Evolutionary conservation across 2,113 vertebrate genomes (phyloP).

Genomic region (Antigone vipio): DNA sequence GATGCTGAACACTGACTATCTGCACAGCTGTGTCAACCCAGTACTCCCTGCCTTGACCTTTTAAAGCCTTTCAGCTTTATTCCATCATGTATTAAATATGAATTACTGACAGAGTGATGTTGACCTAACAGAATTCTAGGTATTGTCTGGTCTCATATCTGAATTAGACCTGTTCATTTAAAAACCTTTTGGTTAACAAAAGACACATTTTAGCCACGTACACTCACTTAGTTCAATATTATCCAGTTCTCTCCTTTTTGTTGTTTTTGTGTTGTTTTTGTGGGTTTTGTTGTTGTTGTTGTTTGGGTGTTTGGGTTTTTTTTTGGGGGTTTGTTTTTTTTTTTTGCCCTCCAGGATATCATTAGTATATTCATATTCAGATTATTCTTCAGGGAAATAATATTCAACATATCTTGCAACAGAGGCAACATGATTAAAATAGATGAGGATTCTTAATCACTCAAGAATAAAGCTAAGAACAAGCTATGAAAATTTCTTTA

Average conservation of each 20-base stretch:
- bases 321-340: no score
- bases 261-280: no score
- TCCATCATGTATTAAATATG: neutral
- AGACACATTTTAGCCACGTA: neutral
- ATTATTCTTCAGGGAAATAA: neutral
- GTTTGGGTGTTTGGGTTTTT: no score
- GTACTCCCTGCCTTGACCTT: neutral
- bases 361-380: neutral
- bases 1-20: neutral
- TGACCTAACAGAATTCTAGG: neutral
- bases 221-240: neutral
- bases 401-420: neutral
- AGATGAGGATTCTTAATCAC: neutral
- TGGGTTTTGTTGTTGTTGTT: no score
- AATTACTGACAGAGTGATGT: neutral
- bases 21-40: neutral
- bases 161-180: neutral
- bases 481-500: neutral
- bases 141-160: neutral
- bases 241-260: neutral
- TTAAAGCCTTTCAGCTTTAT: neutral
- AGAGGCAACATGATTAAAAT: neutral
- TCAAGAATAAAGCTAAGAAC: neutral
- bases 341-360: neutral
- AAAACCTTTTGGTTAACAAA: neutral